Conservation (phyloP, 2,888 invertebrate genomes). For the Thymelicus lineola region DNA sequence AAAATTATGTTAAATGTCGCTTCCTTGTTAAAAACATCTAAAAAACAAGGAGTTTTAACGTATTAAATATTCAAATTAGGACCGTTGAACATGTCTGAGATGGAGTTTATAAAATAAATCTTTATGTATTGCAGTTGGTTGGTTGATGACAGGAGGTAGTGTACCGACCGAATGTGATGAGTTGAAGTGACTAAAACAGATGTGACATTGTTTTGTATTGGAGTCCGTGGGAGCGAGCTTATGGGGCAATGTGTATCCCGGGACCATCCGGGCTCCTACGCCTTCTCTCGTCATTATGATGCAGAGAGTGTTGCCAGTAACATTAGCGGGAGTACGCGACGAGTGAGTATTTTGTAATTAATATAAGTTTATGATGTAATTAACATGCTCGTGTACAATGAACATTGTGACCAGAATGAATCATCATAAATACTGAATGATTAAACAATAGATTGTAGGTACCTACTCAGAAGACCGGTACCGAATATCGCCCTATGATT, state of each 20-base stretch:
- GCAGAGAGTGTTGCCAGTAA: constrained; percentile 77
- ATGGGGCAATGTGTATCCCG: constrained; percentile 93
- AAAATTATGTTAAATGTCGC: background rate
- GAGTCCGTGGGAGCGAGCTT: constrained; percentile 63
- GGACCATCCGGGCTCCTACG: constrained; percentile 80
- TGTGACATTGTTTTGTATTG: constrained; percentile 49
- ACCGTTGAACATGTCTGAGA: background rate
- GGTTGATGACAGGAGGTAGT: background rate
- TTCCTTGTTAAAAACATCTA: background rate
- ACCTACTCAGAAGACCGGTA: background rate
- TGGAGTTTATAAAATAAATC: background rate
- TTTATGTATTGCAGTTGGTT: constrained; percentile 11
- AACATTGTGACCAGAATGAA: background rate
- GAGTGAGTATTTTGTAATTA: constrained; percentile 57
- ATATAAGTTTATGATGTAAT: background rate
- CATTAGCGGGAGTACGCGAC: constrained; percentile 61
- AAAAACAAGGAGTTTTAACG: background rate
- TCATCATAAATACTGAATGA: background rate
- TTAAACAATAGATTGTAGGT: background rate
- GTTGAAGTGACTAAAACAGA: constrained; percentile 38
- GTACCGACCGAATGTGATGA: constrained; percentile 9
- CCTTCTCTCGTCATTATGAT: constrained; percentile 77
- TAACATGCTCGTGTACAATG: too few species aligned
- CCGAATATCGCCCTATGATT: background rate
- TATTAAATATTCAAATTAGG: constrained; percentile 15